Evolutionary conservation across 1,140 invertebrate genomes (phyloP).

Genomic region (Ips typographus): DNA sequence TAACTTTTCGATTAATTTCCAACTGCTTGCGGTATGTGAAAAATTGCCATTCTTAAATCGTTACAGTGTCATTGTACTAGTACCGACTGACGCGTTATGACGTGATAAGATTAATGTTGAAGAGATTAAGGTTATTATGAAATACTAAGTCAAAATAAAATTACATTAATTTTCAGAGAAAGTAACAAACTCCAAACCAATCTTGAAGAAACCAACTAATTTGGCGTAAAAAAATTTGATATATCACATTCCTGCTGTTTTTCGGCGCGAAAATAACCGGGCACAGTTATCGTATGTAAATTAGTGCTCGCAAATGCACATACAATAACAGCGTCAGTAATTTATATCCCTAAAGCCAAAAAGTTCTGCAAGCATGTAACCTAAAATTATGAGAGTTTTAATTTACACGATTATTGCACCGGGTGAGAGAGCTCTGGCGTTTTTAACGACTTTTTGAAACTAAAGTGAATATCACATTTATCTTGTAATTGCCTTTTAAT

Average conservation of each 20-base stretch:
- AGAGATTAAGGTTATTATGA: no score
- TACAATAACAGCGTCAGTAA: not conserved
- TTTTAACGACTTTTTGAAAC: slow-evolving; percentile 5
- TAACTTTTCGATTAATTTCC: slow-evolving; percentile 1
- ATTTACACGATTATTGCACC: not conserved
- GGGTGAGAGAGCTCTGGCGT: not conserved
- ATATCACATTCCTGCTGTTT: no score
- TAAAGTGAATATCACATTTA: not conserved
- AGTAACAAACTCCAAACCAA: no score
- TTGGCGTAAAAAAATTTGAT: no score
- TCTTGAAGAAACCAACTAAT: no score
- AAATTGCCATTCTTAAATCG: not conserved
- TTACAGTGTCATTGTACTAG: no score
- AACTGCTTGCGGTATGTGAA: not conserved
- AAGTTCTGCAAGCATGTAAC: slow-evolving; percentile 1
- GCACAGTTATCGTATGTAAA: not conserved
- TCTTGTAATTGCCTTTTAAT: not conserved
- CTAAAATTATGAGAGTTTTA: slow-evolving; percentile 5
- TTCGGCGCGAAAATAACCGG: no score
- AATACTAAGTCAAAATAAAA: no score
- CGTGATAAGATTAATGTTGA: no score
- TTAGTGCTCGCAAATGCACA: not conserved
- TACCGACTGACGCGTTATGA: no score
- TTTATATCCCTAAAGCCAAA: not conserved
- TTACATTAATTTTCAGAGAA: no score